A percentile compares a stretch with the other conserved stretches of the same genome.
Evolutionary conservation across 1,140 invertebrate genomes (phyloP).

Genomic region (Pogonomyrmex barbatus): DNA sequence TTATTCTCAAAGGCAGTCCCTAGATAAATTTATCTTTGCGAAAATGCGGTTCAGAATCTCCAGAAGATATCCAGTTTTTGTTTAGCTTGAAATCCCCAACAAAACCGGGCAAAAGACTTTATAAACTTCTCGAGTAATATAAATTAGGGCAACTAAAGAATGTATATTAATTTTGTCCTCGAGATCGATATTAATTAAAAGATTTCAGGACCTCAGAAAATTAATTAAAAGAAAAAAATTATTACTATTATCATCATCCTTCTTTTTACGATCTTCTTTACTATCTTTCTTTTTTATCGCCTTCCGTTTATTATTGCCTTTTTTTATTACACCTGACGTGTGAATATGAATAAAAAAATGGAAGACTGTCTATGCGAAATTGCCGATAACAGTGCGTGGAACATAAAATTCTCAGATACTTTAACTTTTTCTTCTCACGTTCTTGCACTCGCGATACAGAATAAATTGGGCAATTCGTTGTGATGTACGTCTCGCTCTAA

Average conservation of each 20-base stretch:
- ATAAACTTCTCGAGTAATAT: not conserved
- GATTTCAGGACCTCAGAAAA: too few relatives aligned
- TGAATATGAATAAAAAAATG: constrained; percentile 10
- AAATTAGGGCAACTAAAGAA: too few relatives aligned
- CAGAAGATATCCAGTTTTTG: constrained; percentile 8
- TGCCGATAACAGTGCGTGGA: not conserved
- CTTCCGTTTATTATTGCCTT: not conserved
- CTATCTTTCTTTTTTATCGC: not conserved
- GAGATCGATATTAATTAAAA: too few relatives aligned
- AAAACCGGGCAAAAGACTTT: constrained; percentile 2
- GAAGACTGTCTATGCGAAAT: not conserved
- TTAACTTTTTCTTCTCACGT: not conserved
- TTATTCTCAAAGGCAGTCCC: not conserved
- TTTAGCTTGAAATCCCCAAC: not conserved
- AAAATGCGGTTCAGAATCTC: not conserved
- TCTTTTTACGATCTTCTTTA: not conserved
- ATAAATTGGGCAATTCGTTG: constrained; percentile 26
- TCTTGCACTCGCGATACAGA: not conserved
- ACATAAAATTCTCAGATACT: not conserved
- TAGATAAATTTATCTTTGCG: not conserved
- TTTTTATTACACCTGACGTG: not conserved
- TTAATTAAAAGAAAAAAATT: too few relatives aligned
- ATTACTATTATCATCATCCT: too few relatives aligned
- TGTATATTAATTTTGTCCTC: not conserved
- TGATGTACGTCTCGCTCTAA: constrained; percentile 35